Conservation (phyloP, 2,113 vertebrate species). For the Eurystomus gularis region DNA sequence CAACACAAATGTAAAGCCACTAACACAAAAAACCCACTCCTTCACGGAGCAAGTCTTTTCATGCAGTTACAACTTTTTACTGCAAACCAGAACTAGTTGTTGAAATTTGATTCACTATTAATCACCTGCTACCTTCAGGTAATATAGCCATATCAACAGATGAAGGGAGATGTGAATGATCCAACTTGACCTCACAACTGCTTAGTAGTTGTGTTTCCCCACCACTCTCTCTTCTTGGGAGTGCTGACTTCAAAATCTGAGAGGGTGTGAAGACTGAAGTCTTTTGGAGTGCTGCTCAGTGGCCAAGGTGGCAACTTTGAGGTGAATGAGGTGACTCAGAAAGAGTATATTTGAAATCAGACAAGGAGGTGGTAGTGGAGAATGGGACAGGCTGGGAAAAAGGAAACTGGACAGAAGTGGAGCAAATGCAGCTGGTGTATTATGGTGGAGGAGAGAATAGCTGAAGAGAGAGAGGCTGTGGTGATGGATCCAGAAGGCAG, state of each 20-base stretch:
- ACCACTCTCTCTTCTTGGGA: background rate
- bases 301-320: background rate
- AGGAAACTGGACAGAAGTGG: background rate
- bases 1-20: background rate
- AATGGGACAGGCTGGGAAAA: background rate
- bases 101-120: background rate
- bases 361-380: background rate
- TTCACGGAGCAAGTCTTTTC: background rate
- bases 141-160: background rate
- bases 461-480: background rate
- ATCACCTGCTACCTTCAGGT: background rate
- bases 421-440: background rate
- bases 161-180: background rate
- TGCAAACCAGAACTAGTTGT: background rate
- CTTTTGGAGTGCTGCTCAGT: background rate
- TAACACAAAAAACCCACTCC: background rate
- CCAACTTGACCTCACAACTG: background rate
- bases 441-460: background rate
- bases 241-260: background rate
- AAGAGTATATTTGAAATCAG: background rate
- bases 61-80: background rate
- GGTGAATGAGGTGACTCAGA: background rate
- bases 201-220: background rate
- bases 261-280: background rate
- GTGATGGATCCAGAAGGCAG: background rate